phyloP scores from a whole-genome alignment of 2,797 vertebrate species.

The Lepilemur ruficaudatus region DNA sequence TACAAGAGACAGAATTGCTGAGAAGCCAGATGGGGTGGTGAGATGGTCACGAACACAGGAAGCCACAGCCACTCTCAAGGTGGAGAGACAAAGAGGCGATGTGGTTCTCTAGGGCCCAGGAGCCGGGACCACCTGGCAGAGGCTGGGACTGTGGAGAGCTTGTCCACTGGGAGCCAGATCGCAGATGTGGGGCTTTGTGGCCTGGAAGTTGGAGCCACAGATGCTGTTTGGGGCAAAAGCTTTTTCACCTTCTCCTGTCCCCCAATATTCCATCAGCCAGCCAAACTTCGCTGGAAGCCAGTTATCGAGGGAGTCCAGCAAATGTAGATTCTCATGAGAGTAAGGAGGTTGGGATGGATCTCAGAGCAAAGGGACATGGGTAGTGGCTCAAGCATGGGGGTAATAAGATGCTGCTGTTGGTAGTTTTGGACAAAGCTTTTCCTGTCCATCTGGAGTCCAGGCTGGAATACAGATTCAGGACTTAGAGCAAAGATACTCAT shows the following conservation, averaged over 20 bases:
- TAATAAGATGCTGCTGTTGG: not conserved
- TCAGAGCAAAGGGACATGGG: not conserved
- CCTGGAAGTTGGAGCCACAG: not conserved
- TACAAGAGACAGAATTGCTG: not conserved
- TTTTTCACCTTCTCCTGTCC: not conserved
- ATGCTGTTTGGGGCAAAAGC: not conserved
- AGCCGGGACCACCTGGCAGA: not conserved
- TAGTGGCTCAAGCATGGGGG: rapidly evolving
- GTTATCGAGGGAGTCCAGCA: not conserved
- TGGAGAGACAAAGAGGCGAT: not conserved
- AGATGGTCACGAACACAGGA: not conserved
- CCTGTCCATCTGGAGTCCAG: not conserved
- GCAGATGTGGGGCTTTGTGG: not conserved
- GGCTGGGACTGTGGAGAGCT: not conserved
- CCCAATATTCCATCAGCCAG: not conserved
- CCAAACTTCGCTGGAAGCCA: not conserved
- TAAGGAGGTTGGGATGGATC: not conserved
- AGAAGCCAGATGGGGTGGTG: not conserved
- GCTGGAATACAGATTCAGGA: not conserved
- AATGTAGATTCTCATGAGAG: not conserved
- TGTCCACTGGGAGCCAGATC: not conserved
- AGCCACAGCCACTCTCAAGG: not conserved
- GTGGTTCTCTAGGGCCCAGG: not conserved
- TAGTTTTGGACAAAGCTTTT: not conserved
- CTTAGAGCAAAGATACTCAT: not conserved